Base-by-base conservation (phyloP, 2,113 vertebrate genomes). In the Apistogramma diplotaenia region DNA sequence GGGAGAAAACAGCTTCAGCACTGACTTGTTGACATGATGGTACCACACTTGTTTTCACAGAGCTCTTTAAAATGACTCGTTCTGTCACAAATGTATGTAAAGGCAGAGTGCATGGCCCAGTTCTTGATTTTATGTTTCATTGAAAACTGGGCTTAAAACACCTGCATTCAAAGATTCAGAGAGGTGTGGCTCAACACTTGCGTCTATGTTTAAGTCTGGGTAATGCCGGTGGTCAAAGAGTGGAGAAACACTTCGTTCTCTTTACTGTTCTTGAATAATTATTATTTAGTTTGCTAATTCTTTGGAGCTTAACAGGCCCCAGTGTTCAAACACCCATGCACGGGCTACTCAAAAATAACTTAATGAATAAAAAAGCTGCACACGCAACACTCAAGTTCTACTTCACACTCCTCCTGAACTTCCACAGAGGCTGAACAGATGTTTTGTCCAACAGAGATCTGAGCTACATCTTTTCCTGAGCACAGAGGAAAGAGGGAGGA, bases 381-480 rank as follows among this genome's bases (percentile, higher is more conserved):
- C 61, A 58, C 35, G 15, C 16, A 75, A 23, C 46, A 71, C 53
- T 77, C 40, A 70, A 35, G 18, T 49, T 81, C 72, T 25, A 55
- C 11, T 72, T 75, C 51, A 84, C 57, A 84, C 87, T 81, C 35
- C 3, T 29, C 9, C 51, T 83, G 79, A 91, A 90, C 82, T 83
- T 89, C 90, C 82, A 85, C 43, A 43, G 85, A 87, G 76, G 79
- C 76, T 71, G 85, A 85, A 79, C 81, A 87, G 83, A 89, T 90
- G 86, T 79, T 89, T 87, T 18, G 82, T 79, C 88, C 77, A 59
- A 58, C 78, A 60, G 78, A 80, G 62, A 90, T 86, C 78, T 82
- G 88, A 82, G 86, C 37, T 60, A 29, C 59, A 25, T 74, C 57
- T 67, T 81, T 78, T 77, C 33, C 23, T 65, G 35, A 21, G 53